Evolutionary conservation across 2,888 invertebrate species (phyloP).

Genomic region (Himalopsyche kuldschensis): DNA sequence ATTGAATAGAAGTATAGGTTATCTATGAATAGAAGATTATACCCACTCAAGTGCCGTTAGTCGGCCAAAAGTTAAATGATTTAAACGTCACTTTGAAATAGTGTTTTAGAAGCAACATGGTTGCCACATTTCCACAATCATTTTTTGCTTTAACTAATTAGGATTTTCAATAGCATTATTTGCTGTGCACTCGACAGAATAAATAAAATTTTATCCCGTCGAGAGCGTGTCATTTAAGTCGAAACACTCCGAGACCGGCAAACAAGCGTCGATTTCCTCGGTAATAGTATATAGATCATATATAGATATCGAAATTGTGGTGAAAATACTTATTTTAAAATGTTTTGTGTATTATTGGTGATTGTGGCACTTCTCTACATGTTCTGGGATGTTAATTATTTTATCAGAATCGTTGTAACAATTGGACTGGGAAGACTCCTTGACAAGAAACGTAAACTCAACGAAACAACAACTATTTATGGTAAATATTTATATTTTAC

Average conservation of each 20-base stretch:
- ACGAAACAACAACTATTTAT: constrained; percentile 73
- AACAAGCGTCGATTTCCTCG: no score
- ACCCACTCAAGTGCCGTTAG: not conserved
- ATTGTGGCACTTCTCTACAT: constrained; percentile 64
- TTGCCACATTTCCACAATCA: no score
- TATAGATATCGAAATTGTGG: no score
- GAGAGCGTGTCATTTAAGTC: no score
- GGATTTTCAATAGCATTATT: no score
- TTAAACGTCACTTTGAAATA: not conserved
- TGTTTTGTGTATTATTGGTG: constrained; percentile 39
- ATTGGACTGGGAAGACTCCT: constrained; percentile 70
- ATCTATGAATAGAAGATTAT: not conserved
- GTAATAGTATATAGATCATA: no score
- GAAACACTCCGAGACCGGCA: no score
- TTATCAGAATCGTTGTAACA: constrained; percentile 70
- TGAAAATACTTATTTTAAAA: constrained; percentile 9
- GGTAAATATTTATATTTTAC: constrained; percentile 56
- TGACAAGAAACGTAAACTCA: constrained; percentile 68
- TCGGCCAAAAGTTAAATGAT: not conserved
- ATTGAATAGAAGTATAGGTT: not conserved
- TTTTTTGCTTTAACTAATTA: no score
- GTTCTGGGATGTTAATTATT: constrained; percentile 80
- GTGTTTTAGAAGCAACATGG: not conserved
- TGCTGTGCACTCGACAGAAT: no score
- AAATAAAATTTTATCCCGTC: no score